Evolutionary conservation across 1,140 invertebrate species (phyloP).

Genomic region (Meloidogyne exigua): DNA sequence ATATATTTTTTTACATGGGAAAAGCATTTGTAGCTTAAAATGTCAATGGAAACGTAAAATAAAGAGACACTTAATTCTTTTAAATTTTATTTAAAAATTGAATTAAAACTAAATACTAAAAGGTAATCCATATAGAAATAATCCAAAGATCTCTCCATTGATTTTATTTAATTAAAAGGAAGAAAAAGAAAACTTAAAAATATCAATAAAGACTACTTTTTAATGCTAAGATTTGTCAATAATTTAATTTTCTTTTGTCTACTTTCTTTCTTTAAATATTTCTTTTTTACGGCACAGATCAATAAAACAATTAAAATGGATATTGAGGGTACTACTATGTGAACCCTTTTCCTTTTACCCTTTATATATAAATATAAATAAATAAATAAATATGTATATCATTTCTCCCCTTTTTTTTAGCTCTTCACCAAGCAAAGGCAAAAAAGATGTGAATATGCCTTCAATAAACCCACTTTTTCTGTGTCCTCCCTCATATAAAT

Average conservation of each 20-base stretch:
- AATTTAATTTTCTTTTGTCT: neutral
- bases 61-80: neutral
- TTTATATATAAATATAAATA: too few species aligned
- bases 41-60: neutral
- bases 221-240: neutral
- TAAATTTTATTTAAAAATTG: neutral
- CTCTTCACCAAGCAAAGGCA: neutral
- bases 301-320: conserved; percentile 2
- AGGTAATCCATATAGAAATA: too few species aligned
- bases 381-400: too few species aligned
- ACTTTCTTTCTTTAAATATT: neutral
- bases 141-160: too few species aligned
- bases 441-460: neutral
- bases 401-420: neutral
- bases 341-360: neutral
- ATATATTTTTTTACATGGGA: neutral
- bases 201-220: neutral
- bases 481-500: neutral
- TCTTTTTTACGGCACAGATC: neutral
- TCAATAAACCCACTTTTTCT: neutral
- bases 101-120: neutral
- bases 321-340: neutral
- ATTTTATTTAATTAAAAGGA: too few species aligned
- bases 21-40: neutral
- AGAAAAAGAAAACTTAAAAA: too few species aligned